Evolutionary conservation across 2,113 vertebrate species (phyloP).

Genomic region (Gasterosteus aculeatus): DNA sequence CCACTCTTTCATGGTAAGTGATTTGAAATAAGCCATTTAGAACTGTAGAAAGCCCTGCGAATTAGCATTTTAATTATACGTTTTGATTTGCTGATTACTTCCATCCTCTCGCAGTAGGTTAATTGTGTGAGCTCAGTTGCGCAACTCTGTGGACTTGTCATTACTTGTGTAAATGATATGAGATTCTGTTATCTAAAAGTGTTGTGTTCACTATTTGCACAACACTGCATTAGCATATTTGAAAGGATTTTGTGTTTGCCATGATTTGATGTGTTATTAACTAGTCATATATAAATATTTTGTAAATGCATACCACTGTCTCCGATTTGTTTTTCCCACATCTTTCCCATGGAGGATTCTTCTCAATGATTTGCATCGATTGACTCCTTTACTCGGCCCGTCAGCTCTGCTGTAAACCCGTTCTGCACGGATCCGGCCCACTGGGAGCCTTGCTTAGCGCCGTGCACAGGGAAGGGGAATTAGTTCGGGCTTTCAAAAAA

Average conservation of each 20-base stretch:
- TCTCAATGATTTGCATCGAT: constrained; percentile 65
- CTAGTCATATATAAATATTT: constrained; percentile 14
- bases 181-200: constrained; percentile 34
- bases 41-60: constrained; percentile 49
- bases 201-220: constrained; percentile 9
- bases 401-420: constrained; percentile 58
- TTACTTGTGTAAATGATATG: constrained; percentile 57
- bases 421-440: constrained; percentile 51
- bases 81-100: constrained; percentile 74
- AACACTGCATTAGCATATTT: background rate
- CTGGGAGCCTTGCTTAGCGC: constrained; percentile 70
- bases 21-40: constrained; percentile 70
- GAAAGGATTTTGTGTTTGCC: background rate
- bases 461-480: constrained; percentile 62
- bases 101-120: constrained; percentile 73
- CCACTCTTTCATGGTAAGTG: constrained; percentile 64
- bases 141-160: constrained; percentile 60
- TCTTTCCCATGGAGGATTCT: constrained; percentile 37
- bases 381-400: constrained; percentile 61
- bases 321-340: constrained; percentile 2
- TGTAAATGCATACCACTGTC: background rate
- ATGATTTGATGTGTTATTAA: constrained; percentile 2
- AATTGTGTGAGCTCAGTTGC: constrained; percentile 70
- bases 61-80: constrained; percentile 78
- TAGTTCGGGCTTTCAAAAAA: constrained; percentile 74